These are phyloP conservation scores for Phaethornis superciliosus DNA, from an alignment of 2,113 vertebrate genomes.

Conservation along the genomic window DNA sequence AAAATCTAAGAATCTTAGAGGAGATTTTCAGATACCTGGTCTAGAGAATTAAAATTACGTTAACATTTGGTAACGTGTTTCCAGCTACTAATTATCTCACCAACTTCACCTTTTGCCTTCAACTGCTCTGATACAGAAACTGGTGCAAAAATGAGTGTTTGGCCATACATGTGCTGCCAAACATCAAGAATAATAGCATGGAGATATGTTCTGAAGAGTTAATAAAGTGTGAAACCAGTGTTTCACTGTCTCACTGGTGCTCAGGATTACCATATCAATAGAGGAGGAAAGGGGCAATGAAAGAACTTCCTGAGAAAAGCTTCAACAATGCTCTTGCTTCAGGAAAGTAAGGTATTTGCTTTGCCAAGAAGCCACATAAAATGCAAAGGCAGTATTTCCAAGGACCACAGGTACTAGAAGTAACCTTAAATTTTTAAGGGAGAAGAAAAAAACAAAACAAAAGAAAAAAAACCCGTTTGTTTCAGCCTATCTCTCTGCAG, in stretches of 20 bases:
- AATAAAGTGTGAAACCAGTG: not conserved
- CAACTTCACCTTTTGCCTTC: not conserved
- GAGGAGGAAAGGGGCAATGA: not conserved
- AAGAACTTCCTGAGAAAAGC: not conserved
- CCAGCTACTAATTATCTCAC: not conserved
- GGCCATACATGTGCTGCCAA: not conserved
- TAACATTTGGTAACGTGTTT: not conserved
- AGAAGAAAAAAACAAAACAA: not conserved
- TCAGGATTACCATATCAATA: not conserved
- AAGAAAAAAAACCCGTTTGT: not conserved
- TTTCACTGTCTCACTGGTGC: not conserved
- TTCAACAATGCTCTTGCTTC: not conserved
- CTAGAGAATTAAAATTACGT: not conserved
- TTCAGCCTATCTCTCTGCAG: not conserved
- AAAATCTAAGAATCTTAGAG: not conserved
- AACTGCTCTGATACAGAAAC: not conserved
- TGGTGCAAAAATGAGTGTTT: not conserved
- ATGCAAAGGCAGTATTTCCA: not conserved
- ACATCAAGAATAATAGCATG: not conserved
- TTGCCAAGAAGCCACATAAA: not conserved
- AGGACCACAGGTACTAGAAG: not conserved
- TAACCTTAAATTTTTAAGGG: not conserved
- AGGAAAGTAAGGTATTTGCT: not conserved
- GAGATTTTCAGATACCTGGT: not conserved
- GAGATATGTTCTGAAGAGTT: not conserved